phyloP scores from a whole-genome alignment of 2,888 invertebrate species.

The Aphidius colemani region DNA sequence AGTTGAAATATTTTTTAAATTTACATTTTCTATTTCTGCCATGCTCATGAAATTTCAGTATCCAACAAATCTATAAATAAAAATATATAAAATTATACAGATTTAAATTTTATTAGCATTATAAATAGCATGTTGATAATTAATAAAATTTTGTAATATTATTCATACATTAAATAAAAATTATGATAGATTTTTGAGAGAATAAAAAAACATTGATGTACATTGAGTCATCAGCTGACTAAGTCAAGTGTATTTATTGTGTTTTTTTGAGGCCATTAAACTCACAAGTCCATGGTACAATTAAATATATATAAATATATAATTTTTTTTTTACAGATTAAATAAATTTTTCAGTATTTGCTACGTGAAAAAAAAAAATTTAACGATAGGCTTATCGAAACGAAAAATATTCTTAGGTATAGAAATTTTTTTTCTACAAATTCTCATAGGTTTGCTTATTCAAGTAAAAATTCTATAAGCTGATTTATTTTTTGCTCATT shows the following conservation, averaged over 20 bases:
- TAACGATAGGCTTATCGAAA: too few relatives aligned
- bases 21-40: slow-evolving; percentile 55
- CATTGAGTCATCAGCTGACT: not conserved
- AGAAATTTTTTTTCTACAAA: too few relatives aligned
- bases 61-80: slow-evolving; percentile 6
- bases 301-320: too few relatives aligned
- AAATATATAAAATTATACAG: not conserved
- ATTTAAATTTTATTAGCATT: not conserved
- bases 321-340: too few relatives aligned
- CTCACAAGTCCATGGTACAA: not conserved
- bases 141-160: not conserved
- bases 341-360: too few relatives aligned
- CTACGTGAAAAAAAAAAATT: too few relatives aligned
- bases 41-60: slow-evolving; percentile 37
- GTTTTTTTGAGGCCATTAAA: not conserved
- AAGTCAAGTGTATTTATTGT: not conserved
- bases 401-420: too few relatives aligned
- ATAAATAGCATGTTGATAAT: too few relatives aligned
- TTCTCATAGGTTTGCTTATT: too few relatives aligned
- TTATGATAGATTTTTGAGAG: not conserved
- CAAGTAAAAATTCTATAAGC: too few relatives aligned
- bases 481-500: too few relatives aligned
- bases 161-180: not conserved
- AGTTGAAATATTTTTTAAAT: slow-evolving; percentile 45
- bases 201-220: not conserved